These are phyloP conservation scores for Crossocerus cetratus DNA, from an alignment of 2,888 invertebrate species.

Conservation along the genomic window DNA sequence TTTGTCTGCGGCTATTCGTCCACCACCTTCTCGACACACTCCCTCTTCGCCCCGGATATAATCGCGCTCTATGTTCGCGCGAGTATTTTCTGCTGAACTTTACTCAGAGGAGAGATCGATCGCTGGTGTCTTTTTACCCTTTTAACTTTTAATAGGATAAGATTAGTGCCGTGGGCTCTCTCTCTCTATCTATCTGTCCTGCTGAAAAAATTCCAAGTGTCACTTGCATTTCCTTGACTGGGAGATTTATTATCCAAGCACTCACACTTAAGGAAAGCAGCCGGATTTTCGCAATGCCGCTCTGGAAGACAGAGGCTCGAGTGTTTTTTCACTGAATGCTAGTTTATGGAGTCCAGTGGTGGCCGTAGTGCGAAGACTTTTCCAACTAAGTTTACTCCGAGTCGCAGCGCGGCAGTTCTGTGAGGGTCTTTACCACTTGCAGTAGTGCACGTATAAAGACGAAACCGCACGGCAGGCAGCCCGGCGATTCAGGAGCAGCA, in stretches of 20 bases:
- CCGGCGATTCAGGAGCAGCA: not conserved
- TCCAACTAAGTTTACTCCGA: not conserved
- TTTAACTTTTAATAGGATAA: too few relatives aligned
- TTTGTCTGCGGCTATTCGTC: not conserved
- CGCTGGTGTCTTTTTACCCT: too few relatives aligned
- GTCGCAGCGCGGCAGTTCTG: not conserved
- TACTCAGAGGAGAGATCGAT: too few relatives aligned
- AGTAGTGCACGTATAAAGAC: conserved; percentile 20
- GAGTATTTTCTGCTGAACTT: too few relatives aligned
- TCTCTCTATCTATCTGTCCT: too few relatives aligned
- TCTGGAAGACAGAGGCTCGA: too few relatives aligned
- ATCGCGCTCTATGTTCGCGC: too few relatives aligned
- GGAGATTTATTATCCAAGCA: too few relatives aligned
- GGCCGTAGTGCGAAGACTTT: not conserved
- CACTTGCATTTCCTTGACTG: not conserved
- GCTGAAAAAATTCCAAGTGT: not conserved
- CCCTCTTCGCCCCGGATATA: too few relatives aligned
- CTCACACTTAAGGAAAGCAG: too few relatives aligned
- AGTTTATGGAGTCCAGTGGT: not conserved
- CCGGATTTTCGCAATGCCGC: too few relatives aligned
- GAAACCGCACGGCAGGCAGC: not conserved
- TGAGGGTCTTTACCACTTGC: conserved; percentile 31
- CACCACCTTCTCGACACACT: not conserved
- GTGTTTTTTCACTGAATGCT: not conserved
- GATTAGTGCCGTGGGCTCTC: too few relatives aligned